These are phyloP conservation scores for Aporophyla nigra DNA, from an alignment of 2,888 invertebrate genomes.

Conservation along the genomic window DNA sequence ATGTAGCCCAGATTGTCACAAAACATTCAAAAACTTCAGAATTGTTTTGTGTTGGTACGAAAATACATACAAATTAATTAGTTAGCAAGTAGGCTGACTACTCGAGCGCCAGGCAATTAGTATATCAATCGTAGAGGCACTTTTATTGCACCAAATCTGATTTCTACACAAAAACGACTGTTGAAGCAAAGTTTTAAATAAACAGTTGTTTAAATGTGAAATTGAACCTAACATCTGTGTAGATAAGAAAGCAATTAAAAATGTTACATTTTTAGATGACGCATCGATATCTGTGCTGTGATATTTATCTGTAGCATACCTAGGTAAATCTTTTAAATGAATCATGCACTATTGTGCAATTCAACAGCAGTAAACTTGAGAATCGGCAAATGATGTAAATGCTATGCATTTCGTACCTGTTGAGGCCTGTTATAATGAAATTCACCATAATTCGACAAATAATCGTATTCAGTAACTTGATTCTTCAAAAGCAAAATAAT, in stretches of 20 bases:
- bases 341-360: neutral
- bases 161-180: neutral
- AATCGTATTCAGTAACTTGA: neutral
- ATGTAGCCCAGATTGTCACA: neutral
- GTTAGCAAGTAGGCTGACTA: neutral
- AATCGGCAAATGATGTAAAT: neutral
- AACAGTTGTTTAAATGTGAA: neutral
- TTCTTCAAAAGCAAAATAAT: neutral
- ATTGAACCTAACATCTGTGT: slow-evolving; percentile 1
- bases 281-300: slow-evolving; percentile 12
- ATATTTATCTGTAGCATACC: neutral
- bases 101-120: neutral
- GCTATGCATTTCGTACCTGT: too few relatives aligned
- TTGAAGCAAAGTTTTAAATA: neutral
- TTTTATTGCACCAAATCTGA: neutral
- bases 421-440: neutral
- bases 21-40: neutral
- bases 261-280: slow-evolving; percentile 4
- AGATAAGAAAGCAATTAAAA: neutral
- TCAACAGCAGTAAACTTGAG: slow-evolving; percentile 3
- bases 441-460: neutral
- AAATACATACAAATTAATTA: neutral
- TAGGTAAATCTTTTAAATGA: neutral
- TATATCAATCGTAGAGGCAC: neutral
- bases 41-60: neutral